These are phyloP conservation scores for Oreochromis niloticus DNA, from an alignment of 2,113 vertebrate species.

Conservation along the genomic window DNA sequence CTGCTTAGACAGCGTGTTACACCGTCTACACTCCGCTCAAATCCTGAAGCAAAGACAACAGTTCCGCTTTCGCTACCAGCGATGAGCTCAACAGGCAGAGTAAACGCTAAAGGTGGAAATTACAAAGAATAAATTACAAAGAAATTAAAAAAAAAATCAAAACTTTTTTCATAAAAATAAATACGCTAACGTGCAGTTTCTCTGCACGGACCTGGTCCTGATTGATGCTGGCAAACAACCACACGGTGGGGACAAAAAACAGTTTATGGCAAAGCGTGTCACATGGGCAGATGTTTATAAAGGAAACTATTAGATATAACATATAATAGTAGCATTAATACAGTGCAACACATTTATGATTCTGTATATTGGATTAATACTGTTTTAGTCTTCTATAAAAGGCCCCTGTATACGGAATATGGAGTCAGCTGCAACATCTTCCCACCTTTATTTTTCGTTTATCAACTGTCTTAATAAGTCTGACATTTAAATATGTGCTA, in stretches of 20 bases:
- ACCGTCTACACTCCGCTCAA: not conserved
- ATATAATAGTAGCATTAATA: not conserved
- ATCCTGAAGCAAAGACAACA: not conserved
- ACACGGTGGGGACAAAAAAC: not conserved
- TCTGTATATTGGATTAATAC: not conserved
- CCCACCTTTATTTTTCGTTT: not conserved
- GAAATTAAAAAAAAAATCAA: not conserved
- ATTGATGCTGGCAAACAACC: not conserved
- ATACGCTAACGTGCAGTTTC: not conserved
- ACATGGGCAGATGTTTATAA: not conserved
- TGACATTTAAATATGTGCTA: too few relatives aligned
- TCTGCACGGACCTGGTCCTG: not conserved
- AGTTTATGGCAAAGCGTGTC: not conserved
- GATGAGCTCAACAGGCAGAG: not conserved
- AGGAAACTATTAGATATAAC: not conserved
- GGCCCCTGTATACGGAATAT: not conserved
- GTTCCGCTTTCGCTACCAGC: slow-evolving; percentile 32
- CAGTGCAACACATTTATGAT: not conserved
- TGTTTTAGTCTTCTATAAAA: not conserved
- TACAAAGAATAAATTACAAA: not conserved
- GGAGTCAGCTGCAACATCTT: not conserved
- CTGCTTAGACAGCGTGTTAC: slow-evolving; percentile 9
- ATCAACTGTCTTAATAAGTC: not conserved
- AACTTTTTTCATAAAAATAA: not conserved
- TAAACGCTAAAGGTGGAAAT: not conserved